Conservation (phyloP, 2,113 vertebrate genomes). For the Chamaea fasciata region DNA sequence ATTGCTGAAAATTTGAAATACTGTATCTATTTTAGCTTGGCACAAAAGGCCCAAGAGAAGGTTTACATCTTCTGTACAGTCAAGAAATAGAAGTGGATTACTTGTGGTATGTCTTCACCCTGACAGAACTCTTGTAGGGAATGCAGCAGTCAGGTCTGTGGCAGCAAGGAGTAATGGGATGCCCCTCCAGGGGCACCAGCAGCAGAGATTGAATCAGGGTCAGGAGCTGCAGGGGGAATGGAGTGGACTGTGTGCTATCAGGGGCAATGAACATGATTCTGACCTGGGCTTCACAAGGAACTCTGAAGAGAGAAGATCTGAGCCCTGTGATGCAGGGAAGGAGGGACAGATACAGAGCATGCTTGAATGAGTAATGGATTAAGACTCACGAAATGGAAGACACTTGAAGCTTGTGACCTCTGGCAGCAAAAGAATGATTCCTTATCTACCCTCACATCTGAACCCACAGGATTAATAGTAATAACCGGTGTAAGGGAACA, state of each 20-base stretch:
- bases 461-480: neutral
- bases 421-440: neutral
- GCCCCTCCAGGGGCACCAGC: neutral
- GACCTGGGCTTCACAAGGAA: neutral
- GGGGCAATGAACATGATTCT: neutral
- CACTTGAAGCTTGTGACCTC: neutral
- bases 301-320: neutral
- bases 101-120: neutral
- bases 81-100: neutral
- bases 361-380: neutral
- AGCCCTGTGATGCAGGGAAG: neutral
- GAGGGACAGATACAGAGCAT: neutral
- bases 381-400: neutral
- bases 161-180: neutral
- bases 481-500: neutral
- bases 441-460: neutral
- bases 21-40: neutral
- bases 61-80: neutral
- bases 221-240: neutral
- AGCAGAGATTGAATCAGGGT: neutral
- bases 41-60: neutral
- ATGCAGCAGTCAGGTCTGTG: neutral
- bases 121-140: neutral
- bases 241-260: neutral
- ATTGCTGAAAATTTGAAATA: neutral